Conservation (phyloP, 2,888 invertebrate species). For the Gari tellinella region DNA sequence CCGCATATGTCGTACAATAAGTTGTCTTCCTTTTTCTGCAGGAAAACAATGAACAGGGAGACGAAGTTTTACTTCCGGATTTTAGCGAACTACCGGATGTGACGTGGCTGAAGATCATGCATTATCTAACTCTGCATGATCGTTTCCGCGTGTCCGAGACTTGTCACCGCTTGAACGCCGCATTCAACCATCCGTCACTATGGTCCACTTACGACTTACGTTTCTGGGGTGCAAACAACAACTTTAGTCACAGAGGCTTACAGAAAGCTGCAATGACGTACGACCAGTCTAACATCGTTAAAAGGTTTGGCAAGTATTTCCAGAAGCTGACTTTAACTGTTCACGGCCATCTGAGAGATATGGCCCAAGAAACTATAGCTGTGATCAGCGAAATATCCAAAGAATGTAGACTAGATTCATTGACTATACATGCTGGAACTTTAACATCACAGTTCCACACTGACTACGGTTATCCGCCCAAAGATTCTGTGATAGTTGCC, state of each 20-base stretch:
- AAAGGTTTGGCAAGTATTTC: slow-evolving; percentile 74
- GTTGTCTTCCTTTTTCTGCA: too few relatives aligned
- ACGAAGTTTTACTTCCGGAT: slow-evolving; percentile 36
- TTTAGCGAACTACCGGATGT: slow-evolving; percentile 75
- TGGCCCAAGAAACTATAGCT: slow-evolving; percentile 56
- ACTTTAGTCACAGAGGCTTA: background rate
- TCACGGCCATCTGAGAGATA: slow-evolving; percentile 60
- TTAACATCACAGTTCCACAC: slow-evolving; percentile 60
- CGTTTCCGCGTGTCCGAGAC: slow-evolving; percentile 66
- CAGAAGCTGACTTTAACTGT: slow-evolving; percentile 72
- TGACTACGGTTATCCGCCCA: slow-evolving; percentile 47
- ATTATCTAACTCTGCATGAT: slow-evolving; percentile 66
- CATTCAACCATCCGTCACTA: slow-evolving; percentile 76
- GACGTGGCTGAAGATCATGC: slow-evolving; percentile 70
- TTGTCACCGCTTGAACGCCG: slow-evolving; percentile 66
- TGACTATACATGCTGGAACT: slow-evolving; percentile 71
- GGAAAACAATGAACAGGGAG: too few relatives aligned
- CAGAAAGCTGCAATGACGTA: background rate
- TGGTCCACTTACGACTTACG: slow-evolving; percentile 71
- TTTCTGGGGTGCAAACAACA: background rate
- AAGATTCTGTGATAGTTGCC: slow-evolving; percentile 56
- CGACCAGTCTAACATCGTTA: slow-evolving; percentile 59
- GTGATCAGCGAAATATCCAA: slow-evolving; percentile 66
- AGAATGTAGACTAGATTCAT: slow-evolving; percentile 72
- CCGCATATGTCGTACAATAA: too few relatives aligned